Evolutionary conservation across 2,113 vertebrate species (phyloP).

Genomic region (Hippocampus guttulatus): DNA sequence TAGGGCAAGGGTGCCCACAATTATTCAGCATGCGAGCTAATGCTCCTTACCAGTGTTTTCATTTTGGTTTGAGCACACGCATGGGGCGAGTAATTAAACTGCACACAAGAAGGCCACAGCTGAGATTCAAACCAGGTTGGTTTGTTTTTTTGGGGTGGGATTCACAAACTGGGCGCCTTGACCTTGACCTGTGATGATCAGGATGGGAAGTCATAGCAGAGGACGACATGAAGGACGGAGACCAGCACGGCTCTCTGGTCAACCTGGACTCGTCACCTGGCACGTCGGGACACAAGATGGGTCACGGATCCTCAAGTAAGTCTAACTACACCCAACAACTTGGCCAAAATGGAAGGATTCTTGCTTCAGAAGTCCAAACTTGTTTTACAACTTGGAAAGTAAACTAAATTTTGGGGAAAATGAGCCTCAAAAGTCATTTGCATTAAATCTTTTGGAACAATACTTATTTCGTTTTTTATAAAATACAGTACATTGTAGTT

Average conservation of each 20-base stretch:
- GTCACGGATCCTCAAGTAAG: slow-evolving; percentile 78
- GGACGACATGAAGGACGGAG: slow-evolving; percentile 84
- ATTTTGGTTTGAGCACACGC: neutral
- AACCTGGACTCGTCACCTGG: slow-evolving; percentile 80
- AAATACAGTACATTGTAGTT: too few species aligned
- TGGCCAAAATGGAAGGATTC: neutral
- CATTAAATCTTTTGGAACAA: too few species aligned
- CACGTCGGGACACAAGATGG: slow-evolving; percentile 77
- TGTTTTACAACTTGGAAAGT: too few species aligned
- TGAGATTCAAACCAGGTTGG: neutral
- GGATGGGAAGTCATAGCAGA: slow-evolving; percentile 91
- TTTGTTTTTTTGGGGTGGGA: neutral
- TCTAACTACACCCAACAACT: neutral
- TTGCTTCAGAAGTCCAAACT: too few species aligned
- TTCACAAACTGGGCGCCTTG: slow-evolving; percentile 22
- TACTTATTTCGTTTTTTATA: too few species aligned
- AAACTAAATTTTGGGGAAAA: too few species aligned
- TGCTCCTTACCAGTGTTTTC: neutral
- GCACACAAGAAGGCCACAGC: too few species aligned
- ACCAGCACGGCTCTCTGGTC: slow-evolving; percentile 79
- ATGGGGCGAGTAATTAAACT: too few species aligned
- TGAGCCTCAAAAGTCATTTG: neutral
- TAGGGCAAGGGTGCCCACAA: too few species aligned
- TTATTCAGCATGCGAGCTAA: too few species aligned
- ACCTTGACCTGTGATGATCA: slow-evolving; percentile 74